Conservation (phyloP, 2,888 invertebrate genomes). For the Ypsolopha sequella region DNA sequence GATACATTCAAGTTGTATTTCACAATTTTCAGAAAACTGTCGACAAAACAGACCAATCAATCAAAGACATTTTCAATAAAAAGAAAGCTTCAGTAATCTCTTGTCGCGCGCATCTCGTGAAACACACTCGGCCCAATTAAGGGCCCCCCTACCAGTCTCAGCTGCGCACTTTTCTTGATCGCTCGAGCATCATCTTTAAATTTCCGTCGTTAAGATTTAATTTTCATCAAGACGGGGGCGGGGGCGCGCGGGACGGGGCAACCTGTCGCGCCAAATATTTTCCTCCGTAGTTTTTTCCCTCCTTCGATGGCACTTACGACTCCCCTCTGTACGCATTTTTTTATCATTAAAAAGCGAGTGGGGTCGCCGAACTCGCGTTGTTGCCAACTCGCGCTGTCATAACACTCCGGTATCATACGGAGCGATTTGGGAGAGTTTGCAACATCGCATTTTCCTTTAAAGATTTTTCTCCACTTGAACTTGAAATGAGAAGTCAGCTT, state of each 20-base stretch:
- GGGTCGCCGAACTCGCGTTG: slow-evolving; percentile 63
- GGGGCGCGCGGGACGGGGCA: slow-evolving; percentile 29
- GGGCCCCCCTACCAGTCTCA: slow-evolving; percentile 52
- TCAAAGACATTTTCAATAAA: slow-evolving; percentile 21
- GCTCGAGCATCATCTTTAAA: slow-evolving; percentile 70
- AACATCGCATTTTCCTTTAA: slow-evolving; percentile 28
- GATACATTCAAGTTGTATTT: too few species aligned
- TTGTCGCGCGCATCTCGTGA: slow-evolving; percentile 16
- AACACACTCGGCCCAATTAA: slow-evolving; percentile 59
- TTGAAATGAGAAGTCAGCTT: background rate
- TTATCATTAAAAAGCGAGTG: slow-evolving; percentile 69
- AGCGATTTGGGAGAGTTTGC: slow-evolving; percentile 32
- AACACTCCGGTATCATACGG: slow-evolving; percentile 62
- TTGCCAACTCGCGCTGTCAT: slow-evolving; percentile 64
- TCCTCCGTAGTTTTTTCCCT: slow-evolving; percentile 69
- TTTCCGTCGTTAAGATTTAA: slow-evolving; percentile 72
- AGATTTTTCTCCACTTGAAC: background rate
- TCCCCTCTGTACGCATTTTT: slow-evolving; percentile 69
- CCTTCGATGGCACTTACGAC: slow-evolving; percentile 68
- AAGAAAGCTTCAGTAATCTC: slow-evolving; percentile 15
- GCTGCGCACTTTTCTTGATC: slow-evolving; percentile 70
- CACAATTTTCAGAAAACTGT: too few species aligned
- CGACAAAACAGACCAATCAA: slow-evolving; percentile 10
- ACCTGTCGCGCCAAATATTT: slow-evolving; percentile 72
- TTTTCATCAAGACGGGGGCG: slow-evolving; percentile 59